Base-by-base conservation (phyloP, 1,140 invertebrate species). In the Ips typographus region DNA sequence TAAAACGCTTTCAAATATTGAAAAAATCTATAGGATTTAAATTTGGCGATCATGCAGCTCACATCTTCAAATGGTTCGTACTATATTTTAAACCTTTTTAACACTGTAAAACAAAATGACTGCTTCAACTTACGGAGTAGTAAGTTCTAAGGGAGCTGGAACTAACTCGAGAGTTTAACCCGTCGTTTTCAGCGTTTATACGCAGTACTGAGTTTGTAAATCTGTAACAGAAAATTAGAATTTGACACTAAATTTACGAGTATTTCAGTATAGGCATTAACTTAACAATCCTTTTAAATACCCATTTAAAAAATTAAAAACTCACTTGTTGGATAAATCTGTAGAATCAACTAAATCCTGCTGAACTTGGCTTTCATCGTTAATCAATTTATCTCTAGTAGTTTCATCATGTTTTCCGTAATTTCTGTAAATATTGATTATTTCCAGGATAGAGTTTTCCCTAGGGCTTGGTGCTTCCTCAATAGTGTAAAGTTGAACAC, bases 201-300 rank as follows among this genome's bases (percentile, higher is more conserved):
- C 57, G 57, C 36, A 70, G 57, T 22, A 47, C 38, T 39, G 68
- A 70, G 36, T 56, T 64, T 5, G 42, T 63, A 40, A 70, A 70
- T 36, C 68, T 69, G 51, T 43, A 61, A 68, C 52, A 5, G n/a
- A 40, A 44, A 36, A 39, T 42, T 1, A 47, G 43, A 36, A 39
- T 37, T 55, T 2, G 36, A 2, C 4, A 2, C 37, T 5, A 55
- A 36, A 55, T 6, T 6, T 36, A 1, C 6, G n/a, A 2, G 7
- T 55, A 1, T 22, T 38, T 6, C 2, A 36, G n/a, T 47, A n/a
- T 47, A 47, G 4, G n/a, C n/a, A 47, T n/a, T 5, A 47, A n/a
- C 44, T 4, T 47, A n/a, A 4, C 4, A 5, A 47, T 5, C 44
- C 4, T n/a, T 47, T 47, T 47, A 4, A 47, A 22, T 22, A n/a